These are phyloP conservation scores for Dermochelys coriacea DNA, from an alignment of 2,797 vertebrate species.

Conservation along the genomic window DNA sequence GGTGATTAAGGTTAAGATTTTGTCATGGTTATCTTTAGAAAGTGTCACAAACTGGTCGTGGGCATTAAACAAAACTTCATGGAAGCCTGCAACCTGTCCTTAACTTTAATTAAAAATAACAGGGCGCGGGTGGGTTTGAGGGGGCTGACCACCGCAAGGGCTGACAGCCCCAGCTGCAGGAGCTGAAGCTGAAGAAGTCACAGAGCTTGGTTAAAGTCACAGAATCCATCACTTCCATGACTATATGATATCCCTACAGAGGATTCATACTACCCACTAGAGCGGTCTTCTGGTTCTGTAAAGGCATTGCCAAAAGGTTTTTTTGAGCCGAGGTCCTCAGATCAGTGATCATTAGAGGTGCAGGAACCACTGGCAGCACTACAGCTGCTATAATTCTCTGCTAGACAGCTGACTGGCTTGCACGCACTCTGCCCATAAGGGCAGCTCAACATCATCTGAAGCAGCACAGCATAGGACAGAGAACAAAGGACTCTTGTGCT, in stretches of 20 bases:
- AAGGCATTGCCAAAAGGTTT: background rate
- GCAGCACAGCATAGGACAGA: background rate
- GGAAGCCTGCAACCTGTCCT: background rate
- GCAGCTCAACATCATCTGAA: background rate
- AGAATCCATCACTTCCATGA: background rate
- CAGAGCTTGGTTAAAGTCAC: background rate
- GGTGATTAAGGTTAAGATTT: background rate
- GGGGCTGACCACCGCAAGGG: too few species aligned
- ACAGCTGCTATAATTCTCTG: background rate
- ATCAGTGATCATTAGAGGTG: background rate
- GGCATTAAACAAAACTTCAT: background rate
- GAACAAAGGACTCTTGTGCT: background rate
- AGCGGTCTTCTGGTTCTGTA: background rate
- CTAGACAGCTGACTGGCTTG: background rate
- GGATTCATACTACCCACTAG: background rate
- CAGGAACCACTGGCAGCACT: background rate
- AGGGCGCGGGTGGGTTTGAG: too few species aligned
- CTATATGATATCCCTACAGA: too few species aligned
- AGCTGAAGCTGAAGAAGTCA: background rate
- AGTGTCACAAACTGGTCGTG: background rate
- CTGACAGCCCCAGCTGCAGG: background rate
- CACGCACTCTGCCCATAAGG: background rate
- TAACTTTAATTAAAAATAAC: background rate
- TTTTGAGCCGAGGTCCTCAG: background rate
- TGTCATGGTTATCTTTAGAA: background rate